These are phyloP conservation scores for Apocrypta bakeri DNA, from an alignment of 1,140 invertebrate genomes.

Conservation along the genomic window DNA sequence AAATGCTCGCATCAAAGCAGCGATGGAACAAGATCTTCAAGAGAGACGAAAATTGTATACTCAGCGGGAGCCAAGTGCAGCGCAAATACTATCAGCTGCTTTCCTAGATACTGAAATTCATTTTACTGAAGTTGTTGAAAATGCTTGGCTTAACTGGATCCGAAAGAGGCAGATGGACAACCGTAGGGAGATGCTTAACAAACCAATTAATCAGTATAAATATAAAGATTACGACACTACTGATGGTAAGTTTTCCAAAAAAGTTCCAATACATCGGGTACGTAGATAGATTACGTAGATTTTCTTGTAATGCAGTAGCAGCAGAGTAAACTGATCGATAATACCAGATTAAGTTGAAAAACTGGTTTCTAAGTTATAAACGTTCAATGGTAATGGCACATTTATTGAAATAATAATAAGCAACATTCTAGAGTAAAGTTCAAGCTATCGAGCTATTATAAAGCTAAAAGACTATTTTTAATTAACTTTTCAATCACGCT, in stretches of 20 bases:
- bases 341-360: neutral
- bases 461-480: neutral
- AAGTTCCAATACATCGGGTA: neutral
- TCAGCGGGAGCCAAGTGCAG: constrained; percentile 60
- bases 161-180: constrained; percentile 31
- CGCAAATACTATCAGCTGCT: constrained; percentile 63
- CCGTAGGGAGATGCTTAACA: constrained; percentile 45
- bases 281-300: neutral
- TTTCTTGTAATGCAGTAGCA: neutral
- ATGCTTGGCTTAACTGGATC: constrained; percentile 53
- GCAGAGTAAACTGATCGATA: neutral
- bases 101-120: constrained; percentile 68
- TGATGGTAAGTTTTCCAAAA: constrained; percentile 6
- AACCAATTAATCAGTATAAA: constrained; percentile 15
- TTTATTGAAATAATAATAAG: neutral
- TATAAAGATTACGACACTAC: neutral
- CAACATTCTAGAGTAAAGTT: neutral
- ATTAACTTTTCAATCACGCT: neutral
- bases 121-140: constrained; percentile 55
- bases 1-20: constrained; percentile 61
- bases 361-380: neutral
- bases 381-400: neutral
- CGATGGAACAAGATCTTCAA: constrained; percentile 53
- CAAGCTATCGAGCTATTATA: neutral
- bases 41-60: constrained; percentile 63